Percentiles rank a stretch among this genome's conserved stretches.
Evolutionary conservation across 2,113 vertebrate genomes (phyloP).

Genomic region (Microcebus ravelobensis): DNA sequence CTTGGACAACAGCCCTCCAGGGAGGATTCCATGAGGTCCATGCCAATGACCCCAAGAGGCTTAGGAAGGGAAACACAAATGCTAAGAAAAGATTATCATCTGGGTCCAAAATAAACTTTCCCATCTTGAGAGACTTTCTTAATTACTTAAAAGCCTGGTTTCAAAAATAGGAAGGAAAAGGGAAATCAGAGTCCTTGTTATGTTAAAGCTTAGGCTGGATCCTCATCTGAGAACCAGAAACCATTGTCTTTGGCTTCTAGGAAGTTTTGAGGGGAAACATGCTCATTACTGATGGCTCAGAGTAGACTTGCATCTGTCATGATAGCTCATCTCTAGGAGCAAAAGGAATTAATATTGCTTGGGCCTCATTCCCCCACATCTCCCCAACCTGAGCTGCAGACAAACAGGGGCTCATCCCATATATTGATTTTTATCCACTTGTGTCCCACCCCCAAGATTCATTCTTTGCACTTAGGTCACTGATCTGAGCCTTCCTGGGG

Average conservation of each 20-base stretch:
- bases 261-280: background rate
- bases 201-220: background rate
- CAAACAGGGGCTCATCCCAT: background rate
- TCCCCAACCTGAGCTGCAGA: background rate
- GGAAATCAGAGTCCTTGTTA: background rate
- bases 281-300: background rate
- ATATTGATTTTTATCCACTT: background rate
- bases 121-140: background rate
- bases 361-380: background rate
- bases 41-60: background rate
- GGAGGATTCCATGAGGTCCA: background rate
- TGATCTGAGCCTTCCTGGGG: background rate
- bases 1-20: background rate
- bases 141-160: background rate
- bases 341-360: background rate
- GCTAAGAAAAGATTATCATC: background rate
- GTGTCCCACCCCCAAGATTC: background rate
- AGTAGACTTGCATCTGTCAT: background rate
- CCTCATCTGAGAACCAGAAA: background rate
- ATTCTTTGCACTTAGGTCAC: background rate
- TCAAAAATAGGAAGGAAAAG: conserved; percentile 22
- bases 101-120: background rate
- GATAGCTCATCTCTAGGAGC: background rate
- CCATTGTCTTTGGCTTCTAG: background rate
- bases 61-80: background rate